phyloP scores from a whole-genome alignment of 2,113 vertebrate genomes.

The Lepus americanus region DNA sequence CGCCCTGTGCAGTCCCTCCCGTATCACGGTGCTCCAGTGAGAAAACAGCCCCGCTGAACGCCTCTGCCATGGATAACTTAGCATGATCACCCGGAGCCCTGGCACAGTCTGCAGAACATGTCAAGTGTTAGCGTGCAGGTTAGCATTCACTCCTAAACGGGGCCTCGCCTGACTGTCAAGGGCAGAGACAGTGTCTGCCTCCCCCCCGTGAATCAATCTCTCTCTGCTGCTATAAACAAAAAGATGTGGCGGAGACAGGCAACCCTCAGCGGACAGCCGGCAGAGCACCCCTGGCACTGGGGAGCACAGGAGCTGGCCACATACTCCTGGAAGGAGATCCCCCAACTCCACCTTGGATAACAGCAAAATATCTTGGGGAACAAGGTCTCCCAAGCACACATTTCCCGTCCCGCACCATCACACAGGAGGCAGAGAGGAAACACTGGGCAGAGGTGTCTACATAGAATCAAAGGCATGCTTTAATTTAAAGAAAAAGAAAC shows the following conservation, averaged over 20 bases:
- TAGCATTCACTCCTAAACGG: background rate
- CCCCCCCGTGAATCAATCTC: background rate
- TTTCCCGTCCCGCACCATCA: fast-evolving
- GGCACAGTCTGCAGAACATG: constrained; percentile 13
- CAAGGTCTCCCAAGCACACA: background rate
- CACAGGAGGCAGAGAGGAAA: background rate
- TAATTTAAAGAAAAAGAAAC: background rate
- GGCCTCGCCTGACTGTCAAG: background rate
- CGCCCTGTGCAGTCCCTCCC: background rate
- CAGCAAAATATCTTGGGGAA: background rate
- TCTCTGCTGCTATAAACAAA: background rate
- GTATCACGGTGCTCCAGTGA: background rate
- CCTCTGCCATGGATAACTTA: no score
- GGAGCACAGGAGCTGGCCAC: constrained; percentile 1
- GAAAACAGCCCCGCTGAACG: no score
- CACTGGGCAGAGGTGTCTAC: background rate
- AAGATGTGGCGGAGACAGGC: background rate
- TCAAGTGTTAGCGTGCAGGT: background rate
- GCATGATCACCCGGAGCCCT: background rate
- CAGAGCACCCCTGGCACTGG: background rate
- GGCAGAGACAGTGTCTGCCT: background rate
- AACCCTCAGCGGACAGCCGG: background rate
- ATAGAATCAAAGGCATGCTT: background rate
- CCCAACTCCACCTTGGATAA: background rate
- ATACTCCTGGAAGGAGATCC: background rate